Base-by-base conservation (phyloP, 2,113 vertebrate species). In the Thunnus thynnus region DNA sequence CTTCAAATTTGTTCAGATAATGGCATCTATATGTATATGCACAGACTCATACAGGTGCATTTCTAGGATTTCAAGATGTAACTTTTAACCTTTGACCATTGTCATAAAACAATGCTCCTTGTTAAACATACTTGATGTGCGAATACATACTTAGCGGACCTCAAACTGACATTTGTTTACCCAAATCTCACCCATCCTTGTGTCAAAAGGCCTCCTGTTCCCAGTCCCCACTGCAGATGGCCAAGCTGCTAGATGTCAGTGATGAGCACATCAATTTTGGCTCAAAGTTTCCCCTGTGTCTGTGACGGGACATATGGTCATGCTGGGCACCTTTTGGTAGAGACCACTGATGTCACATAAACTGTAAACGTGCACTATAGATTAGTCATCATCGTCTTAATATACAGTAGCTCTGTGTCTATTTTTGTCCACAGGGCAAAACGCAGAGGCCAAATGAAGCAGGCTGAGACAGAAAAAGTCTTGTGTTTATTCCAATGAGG, bases 271-370 rank as follows among this genome's bases (percentile, higher is more conserved):
- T 94, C 76, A 77, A 89, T 91, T 91, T 90, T 93, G 91, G 93
- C 93, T 90, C 86, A 63, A 57, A 76, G 68, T 72, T 77, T 78
- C 83, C 77, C 74, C 75, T 55, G 80, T 93, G 89, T 92, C 90
- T 88, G 85, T 94, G 90, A 66, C 44, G 41, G 66, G 86, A 92
- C 95, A 95, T 94, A 95, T 95, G 95, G 94, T 93, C 94, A 87
- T 74, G 91, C 94, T 92, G 95, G 82, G 92, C 84, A 76, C 78
- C 82, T 88, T 91, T 94, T 92, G 92, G 92, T 92, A 88, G 82
- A 69, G 86, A 80, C 85, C 88, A 68, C 83, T 72, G 81, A 90
- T 87, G 70, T 88, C 85, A 84, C 80, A 88, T 84, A 76, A 87
- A 93, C 86, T 88, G 80, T 90, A 90, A 90, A 90, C 51, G 74